phyloP scores from a whole-genome alignment of 2,797 vertebrate species.

The Otus scops region DNA sequence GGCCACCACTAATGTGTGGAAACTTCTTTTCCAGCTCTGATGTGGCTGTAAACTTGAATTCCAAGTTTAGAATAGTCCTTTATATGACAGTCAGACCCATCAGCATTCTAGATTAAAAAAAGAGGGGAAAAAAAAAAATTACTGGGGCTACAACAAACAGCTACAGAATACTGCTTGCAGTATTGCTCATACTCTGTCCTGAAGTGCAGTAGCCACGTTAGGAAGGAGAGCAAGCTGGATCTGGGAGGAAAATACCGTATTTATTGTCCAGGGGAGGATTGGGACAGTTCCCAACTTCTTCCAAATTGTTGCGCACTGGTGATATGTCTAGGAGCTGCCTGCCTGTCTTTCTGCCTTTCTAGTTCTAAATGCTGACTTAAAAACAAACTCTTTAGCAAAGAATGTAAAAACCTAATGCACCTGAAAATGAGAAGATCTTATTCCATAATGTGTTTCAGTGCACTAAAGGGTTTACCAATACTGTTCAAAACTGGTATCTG shows the following conservation, averaged over 20 bases:
- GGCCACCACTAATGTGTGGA: not conserved
- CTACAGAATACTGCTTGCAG: not conserved
- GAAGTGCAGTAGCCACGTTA: not conserved
- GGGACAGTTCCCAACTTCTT: not conserved
- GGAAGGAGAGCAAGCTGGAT: not conserved
- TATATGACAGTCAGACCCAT: not conserved
- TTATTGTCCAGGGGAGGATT: not conserved
- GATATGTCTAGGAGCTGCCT: not conserved
- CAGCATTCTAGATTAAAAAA: not conserved
- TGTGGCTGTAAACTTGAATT: not conserved
- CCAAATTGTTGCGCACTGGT: not conserved
- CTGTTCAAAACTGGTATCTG: slow-evolving; percentile 14
- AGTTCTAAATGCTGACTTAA: not conserved
- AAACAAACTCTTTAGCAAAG: not conserved
- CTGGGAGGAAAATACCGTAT: not conserved
- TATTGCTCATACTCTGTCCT: not conserved
- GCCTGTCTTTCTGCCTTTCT: not conserved
- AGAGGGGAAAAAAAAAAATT: not conserved
- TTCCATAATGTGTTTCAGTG: not conserved
- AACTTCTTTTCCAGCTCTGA: not conserved
- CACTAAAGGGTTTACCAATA: not conserved
- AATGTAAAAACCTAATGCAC: not conserved
- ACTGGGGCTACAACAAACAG: not conserved
- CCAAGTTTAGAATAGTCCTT: not conserved
- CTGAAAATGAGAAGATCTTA: not conserved